phyloP scores from a whole-genome alignment of 2,113 vertebrate species.

The Atrichornis clamosus region DNA sequence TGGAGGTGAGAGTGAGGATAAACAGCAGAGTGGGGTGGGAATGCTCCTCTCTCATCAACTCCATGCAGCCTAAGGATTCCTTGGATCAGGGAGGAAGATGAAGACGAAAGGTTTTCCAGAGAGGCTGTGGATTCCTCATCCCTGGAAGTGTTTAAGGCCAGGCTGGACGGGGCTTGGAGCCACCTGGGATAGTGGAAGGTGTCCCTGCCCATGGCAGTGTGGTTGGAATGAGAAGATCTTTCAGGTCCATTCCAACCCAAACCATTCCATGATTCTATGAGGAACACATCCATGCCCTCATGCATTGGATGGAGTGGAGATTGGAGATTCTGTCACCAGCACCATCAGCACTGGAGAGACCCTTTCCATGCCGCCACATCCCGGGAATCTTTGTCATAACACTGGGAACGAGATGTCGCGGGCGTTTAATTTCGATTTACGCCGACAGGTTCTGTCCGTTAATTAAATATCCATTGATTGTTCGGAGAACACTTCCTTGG shows the following conservation, averaged over 20 bases:
- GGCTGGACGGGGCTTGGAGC: neutral
- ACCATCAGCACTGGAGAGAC: rapidly evolving
- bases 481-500: conserved; percentile 58
- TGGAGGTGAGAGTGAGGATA: neutral
- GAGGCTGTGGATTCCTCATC: neutral
- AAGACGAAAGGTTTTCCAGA: neutral
- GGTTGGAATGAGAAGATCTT: rapidly evolving
- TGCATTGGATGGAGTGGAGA: neutral
- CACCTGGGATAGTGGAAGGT: neutral
- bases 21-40: neutral
- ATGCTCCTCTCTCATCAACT: rapidly evolving
- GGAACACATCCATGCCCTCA: neutral
- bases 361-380: rapidly evolving
- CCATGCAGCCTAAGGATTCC: neutral
- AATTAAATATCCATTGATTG: conserved; percentile 69
- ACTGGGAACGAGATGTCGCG: neutral
- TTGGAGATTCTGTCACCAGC: neutral
- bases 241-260: neutral
- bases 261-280: neutral
- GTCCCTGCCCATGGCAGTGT: neutral
- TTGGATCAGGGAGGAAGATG: neutral
- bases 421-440: conserved; percentile 21
- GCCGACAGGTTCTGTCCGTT: conserved; percentile 20
- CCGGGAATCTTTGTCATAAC: neutral
- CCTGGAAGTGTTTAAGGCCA: neutral